Percentiles rank a stretch among this genome's conserved stretches.
phyloP scores from a whole-genome alignment of 2,797 vertebrate genomes.

The Otolemur crassicaudatus region DNA sequence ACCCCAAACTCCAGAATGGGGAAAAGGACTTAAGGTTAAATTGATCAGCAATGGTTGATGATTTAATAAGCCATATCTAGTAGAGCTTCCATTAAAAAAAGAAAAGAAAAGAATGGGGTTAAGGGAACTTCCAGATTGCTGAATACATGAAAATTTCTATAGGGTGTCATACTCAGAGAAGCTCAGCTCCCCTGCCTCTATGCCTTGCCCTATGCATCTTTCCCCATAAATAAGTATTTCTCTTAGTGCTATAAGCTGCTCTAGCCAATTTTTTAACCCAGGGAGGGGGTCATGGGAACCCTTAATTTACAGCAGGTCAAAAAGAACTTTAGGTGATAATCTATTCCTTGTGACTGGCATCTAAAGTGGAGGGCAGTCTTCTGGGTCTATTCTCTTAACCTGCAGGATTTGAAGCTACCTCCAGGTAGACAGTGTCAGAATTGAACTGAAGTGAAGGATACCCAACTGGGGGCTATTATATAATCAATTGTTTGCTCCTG shows the following conservation, averaged over 20 bases:
- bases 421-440: neutral
- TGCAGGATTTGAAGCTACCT: neutral
- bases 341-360: neutral
- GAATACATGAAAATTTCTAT: neutral
- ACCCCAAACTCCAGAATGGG: neutral
- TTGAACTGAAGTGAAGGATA: neutral
- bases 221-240: neutral
- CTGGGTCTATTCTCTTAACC: neutral
- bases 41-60: fast-evolving
- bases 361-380: neutral
- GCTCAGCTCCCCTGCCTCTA: neutral
- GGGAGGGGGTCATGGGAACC: neutral
- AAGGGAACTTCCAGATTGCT: neutral
- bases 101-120: too few species aligned
- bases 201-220: neutral
- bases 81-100: neutral
- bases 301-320: neutral
- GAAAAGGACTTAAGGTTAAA: neutral
- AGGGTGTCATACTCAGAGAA: neutral
- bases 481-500: neutral
- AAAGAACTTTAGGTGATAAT: neutral
- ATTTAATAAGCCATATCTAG: neutral
- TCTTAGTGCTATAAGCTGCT: neutral
- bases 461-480: neutral
- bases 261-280: neutral